Conservation (phyloP, 2,888 invertebrate species). For the Tigriopus californicus region DNA sequence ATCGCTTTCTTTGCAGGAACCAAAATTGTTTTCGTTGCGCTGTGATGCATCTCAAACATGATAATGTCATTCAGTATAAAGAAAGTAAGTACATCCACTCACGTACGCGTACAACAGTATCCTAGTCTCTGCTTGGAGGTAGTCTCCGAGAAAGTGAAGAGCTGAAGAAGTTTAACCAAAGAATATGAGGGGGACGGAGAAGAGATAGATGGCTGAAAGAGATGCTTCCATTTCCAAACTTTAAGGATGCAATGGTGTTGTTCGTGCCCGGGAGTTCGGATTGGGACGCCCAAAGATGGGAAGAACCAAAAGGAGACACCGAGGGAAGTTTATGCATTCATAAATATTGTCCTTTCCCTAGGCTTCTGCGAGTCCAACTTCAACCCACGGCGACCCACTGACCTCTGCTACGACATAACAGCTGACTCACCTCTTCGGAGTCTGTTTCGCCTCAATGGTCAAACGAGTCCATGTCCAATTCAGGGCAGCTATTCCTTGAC, state of each 20-base stretch:
- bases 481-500: background rate
- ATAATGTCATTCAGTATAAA: conserved; percentile 87
- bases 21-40: conserved; percentile 76
- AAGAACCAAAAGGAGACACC: background rate
- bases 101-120: conserved; percentile 7
- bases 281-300: background rate
- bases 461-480: conserved; percentile 2
- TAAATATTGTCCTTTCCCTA: background rate
- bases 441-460: background rate
- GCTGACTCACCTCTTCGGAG: background rate
- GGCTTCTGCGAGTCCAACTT: background rate
- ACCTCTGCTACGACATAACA: background rate
- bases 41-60: conserved; percentile 84
- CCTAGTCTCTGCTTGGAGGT: no score
- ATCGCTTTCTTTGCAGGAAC: conserved; percentile 44
- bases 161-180: background rate
- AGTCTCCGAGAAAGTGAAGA: no score
- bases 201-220: background rate
- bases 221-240: no score
- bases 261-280: no score
- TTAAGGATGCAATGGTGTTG: no score
- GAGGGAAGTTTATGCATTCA: background rate
- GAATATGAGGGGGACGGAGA: background rate
- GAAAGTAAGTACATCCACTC: conserved; percentile 56
- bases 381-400: background rate